A percentile compares a stretch with the other conserved stretches of the same genome.
Conservation (phyloP, 2,888 invertebrate genomes). For the Heliconius ethilla region DNA sequence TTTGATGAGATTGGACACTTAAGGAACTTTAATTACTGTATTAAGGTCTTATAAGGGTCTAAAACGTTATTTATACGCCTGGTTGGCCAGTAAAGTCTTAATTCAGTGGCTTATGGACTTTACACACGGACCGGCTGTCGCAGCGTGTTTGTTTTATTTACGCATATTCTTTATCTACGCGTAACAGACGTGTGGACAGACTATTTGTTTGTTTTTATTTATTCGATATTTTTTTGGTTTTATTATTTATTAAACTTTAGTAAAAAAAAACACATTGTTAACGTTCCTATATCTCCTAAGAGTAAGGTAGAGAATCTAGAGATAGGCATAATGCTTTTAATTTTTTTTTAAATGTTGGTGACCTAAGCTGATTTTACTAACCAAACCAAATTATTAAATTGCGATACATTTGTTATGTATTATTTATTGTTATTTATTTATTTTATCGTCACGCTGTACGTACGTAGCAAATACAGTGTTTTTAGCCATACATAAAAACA, state of each 20-base stretch:
- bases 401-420: too few relatives aligned
- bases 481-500: not conserved
- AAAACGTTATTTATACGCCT: conserved; percentile 42
- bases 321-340: not conserved
- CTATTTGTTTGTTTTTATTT: not conserved
- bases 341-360: not conserved
- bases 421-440: too few relatives aligned
- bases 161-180: not conserved
- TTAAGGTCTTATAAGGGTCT: conserved; percentile 41
- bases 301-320: not conserved
- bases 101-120: conserved; percentile 30
- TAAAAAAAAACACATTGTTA: not conserved
- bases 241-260: not conserved
- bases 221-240: not conserved
- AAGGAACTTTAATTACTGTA: conserved; percentile 41
- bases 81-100: conserved; percentile 31
- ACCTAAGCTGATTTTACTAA: too few relatives aligned
- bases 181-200: not conserved
- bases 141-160: conserved; percentile 20
- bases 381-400: too few relatives aligned
- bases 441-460: not conserved
- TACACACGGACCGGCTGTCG: conserved; percentile 23
- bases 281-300: not conserved
- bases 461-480: too few relatives aligned
- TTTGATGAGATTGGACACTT: conserved; percentile 42